Evolutionary conservation across 1,140 invertebrate genomes (phyloP).

Genomic region (Trichonephila clavipes): DNA sequence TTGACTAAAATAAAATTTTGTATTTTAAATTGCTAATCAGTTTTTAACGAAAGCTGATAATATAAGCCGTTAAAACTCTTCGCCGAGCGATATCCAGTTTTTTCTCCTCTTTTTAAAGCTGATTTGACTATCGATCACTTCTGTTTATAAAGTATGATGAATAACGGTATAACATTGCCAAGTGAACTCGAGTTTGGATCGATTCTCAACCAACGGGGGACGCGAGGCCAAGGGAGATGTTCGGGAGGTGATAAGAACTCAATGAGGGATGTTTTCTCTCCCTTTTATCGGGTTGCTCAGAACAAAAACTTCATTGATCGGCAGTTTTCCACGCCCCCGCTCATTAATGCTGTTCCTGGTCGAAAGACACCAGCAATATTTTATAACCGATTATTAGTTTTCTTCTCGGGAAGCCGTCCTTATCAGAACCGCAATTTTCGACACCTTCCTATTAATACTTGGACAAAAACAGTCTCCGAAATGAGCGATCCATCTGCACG

Average conservation of each 20-base stretch:
- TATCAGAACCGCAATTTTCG: conserved; percentile 47
- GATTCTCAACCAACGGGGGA: neutral
- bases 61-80: too few species aligned
- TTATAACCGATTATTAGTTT: conserved; percentile 67
- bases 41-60: too few species aligned
- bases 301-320: conserved; percentile 72
- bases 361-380: conserved; percentile 48
- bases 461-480: conserved; percentile 54
- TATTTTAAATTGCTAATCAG: too few species aligned
- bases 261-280: conserved; percentile 60
- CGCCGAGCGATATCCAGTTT: too few species aligned
- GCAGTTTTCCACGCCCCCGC: neutral
- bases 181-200: neutral
- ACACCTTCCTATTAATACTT: conserved; percentile 64
- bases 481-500: conserved; percentile 27
- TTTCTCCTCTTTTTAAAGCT: neutral
- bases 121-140: neutral
- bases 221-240: neutral
- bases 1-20: too few species aligned
- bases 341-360: conserved; percentile 52
- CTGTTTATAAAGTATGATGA: neutral
- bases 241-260: conserved; percentile 57
- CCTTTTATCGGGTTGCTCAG: conserved; percentile 23
- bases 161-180: neutral
- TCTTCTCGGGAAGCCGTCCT: conserved; percentile 19